Base-by-base conservation (phyloP, 2,888 invertebrate species). In the Andrena marginata region DNA sequence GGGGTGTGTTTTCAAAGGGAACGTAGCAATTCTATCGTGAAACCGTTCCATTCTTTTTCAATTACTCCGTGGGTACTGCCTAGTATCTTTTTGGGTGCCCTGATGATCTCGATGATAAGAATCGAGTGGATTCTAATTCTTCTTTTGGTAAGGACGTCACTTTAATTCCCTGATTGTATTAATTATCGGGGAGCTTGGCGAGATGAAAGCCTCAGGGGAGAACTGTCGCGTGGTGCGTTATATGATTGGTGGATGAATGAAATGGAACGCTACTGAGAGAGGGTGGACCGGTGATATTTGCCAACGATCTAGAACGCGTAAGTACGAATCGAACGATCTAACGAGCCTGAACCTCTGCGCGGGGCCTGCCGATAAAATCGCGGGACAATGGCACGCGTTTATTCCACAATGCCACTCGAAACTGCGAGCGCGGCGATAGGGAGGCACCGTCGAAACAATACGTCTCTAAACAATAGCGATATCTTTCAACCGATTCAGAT, bases 371-470 rank as follows among this genome's bases (percentile, higher is more conserved):
- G 89, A 89, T 90, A 88, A 89, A 56, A 89, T 85, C 84, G 67
- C 76, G 72, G 73, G 82, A 92, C 92, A 92, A 92, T 91, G 85
- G 82, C 69, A 85, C 85, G 89, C 88, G 84, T 92, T 92, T 92
- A 91, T 90, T 91, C 89, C 90, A 92, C 91, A 91, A 92, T 91
- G 88, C 89, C 88, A 90, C 89, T 92, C 86, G 89, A 89, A 90
- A 91, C 92, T 91, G 91, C 91, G 89, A 89, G 87, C 73, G 84
- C 73, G 71, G 78, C 87, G 87, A 89, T 84, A 87, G 80, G 82
- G 81, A 75, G 71, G 59, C 75, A 33, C 60, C 59, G 63, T 59
- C 71, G 82, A 84, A 85, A 91, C 92, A 92, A 92, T 92, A 80
- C 91, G 86, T 85, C 86, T 80, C 87, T 85, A 88, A 89, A 92